Percentiles rank a stretch among this genome's conserved stretches.
phyloP scores from a whole-genome alignment of 2,888 invertebrate genomes.

The Diogma glabrata region DNA sequence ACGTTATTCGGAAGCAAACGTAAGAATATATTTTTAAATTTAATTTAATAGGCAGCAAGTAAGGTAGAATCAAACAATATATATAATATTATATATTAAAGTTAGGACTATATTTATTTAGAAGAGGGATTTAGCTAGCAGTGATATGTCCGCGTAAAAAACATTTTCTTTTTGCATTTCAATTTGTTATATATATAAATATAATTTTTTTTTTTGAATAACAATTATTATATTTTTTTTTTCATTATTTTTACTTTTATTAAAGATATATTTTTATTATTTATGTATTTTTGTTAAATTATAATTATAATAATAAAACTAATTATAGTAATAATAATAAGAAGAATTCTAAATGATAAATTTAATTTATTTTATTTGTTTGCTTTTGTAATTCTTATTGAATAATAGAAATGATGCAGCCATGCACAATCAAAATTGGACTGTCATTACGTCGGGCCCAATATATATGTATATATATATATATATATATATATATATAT shows the following conservation, averaged over 20 bases:
- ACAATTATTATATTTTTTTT: slow-evolving; percentile 9
- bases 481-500: slow-evolving; percentile 2
- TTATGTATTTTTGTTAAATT: too few relatives aligned
- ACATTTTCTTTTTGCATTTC: slow-evolving; percentile 7
- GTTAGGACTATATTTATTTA: neutral
- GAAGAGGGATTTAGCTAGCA: slow-evolving; percentile 5
- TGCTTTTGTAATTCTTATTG: neutral
- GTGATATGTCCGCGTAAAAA: slow-evolving; percentile 10
- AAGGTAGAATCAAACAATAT: too few relatives aligned
- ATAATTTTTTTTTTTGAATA: neutral
- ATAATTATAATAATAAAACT: too few relatives aligned
- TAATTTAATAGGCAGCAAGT: too few relatives aligned
- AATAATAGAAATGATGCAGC: slow-evolving; percentile 8
- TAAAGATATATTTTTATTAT: neutral
- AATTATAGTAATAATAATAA: too few relatives aligned
- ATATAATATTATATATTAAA: too few relatives aligned
- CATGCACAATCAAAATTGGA: slow-evolving; percentile 10
- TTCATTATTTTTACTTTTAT: neutral
- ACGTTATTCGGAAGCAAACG: too few relatives aligned
- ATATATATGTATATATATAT: neutral
- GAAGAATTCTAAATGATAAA: too few relatives aligned
- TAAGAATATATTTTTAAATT: too few relatives aligned
- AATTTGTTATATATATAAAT: slow-evolving; percentile 2
- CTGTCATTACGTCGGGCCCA: slow-evolving; percentile 14
- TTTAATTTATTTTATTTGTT: neutral